Evolutionary conservation across 1,140 invertebrate species (phyloP), one percentile per base, ranked within the genome.

Genomic region (Bombus confusus): DNA sequence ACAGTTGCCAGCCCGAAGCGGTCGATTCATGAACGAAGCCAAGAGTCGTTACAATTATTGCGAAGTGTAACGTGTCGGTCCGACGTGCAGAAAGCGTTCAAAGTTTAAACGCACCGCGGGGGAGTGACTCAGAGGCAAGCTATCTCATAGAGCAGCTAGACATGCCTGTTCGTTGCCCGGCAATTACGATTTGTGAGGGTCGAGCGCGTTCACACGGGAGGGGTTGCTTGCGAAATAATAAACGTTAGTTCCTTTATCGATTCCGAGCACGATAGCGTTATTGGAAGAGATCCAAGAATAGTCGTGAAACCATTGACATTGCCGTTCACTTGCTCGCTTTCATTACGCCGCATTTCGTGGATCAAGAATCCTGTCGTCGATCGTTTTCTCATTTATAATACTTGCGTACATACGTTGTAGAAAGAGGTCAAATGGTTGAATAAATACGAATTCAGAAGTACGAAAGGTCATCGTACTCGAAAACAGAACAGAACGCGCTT

Each of bases 291-390:
- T 86, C 78, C 87, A 82, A 62, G 87, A 81, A 87, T 81, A 88
- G 86, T 83, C 83, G 81, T 72, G 86, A 80, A 88, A 77, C 72
- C 87, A 88, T 88, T 88, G 86, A 87, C 87, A 88, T 88, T 85
- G 87, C 83, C 87, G 83, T 84, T 78, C 83, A 87, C 62, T 79
- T 80, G 73, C 34, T 76, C 62, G 72, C 47, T 18, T 79, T 57
- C 39, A 31, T 31, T 59, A 57, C 39, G 4, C 31, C 59, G 75
- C 77, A 43, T 78, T 39, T 72, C 18, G 28, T 13, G 15, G 13
- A 66, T 76, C 59, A 66, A 66, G 64, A 22, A 68, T 34, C 31
- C 3, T 34, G 62, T 28, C 9, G 31, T 52, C 18, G 47, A 15
- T 25, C n/a, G 22, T 37, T 6, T 12, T 28, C 28, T 75, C 47